Base-by-base conservation (phyloP, 2,797 vertebrate genomes). In the Pitangus sulphuratus region DNA sequence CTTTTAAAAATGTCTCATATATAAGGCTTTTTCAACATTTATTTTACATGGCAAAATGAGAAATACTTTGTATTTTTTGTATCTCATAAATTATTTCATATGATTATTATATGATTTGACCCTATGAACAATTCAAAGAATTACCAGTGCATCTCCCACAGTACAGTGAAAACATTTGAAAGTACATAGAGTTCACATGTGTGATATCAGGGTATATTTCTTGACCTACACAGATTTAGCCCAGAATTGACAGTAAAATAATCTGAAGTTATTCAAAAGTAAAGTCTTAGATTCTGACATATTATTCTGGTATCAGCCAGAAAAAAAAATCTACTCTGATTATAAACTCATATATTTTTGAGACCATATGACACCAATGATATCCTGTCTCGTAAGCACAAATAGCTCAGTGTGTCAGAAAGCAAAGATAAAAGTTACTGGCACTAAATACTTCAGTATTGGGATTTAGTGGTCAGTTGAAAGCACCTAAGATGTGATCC, bases 1-100 rank as follows among this genome's bases (percentile, higher is more conserved):
- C 77, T 78, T 83, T 87, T 39, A 11, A 64, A 84, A 84, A 93
- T 71, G 77, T 94, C 85, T 96, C 60, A 87, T 8, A 15, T 50
- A 50, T 39, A 80, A 93, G 57, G 31, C 35, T 87, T 91, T 50
- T 84, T 82, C 56, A 31, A 48, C 45, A 54, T 68, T 12, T 31
- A 37, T 78, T 37, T 54, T 69, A 33, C 20, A 61, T 42, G 42
- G 48, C 28, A 60, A 53, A 78, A 58, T 69, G 65, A 74, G 44
- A 85, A 16, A 56, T 62, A 31, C 6, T 66, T 39, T 51, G 24
- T 77, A 69, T 48, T 87, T 89, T 84, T 66, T 33, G 11, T 56
- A 57, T 35, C 26, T 87, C 54, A 84, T 16, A 69, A 91, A 78
- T 44, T 16, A 1, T 44, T 77, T 92, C 57, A 18, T 28, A 69